These are phyloP conservation scores for Helicolenus hilgendorfi DNA, from an alignment of 2,797 vertebrate genomes.

Conservation along the genomic window DNA sequence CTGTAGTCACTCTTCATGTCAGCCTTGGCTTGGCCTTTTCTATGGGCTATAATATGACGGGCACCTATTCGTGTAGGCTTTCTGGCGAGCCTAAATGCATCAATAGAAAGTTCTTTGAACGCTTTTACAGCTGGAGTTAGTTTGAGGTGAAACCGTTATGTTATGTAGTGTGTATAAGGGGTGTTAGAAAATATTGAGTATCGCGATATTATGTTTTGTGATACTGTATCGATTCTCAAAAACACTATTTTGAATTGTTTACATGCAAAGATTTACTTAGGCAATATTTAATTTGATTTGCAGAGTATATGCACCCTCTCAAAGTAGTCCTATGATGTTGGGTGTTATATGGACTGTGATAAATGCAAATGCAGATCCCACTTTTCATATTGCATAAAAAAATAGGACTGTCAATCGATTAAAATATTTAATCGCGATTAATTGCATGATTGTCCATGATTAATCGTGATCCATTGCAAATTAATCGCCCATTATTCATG, in stretches of 20 bases:
- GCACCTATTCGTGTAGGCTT: conserved; percentile 5
- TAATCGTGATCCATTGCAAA: background rate
- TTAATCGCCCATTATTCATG: background rate
- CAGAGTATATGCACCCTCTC: background rate
- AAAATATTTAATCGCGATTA: too few relatives aligned
- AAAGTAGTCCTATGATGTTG: too few relatives aligned
- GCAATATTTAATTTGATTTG: background rate
- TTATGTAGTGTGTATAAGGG: background rate
- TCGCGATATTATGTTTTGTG: background rate
- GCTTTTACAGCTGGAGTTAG: background rate
- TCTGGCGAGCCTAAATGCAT: conserved; percentile 12
- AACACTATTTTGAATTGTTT: too few relatives aligned
- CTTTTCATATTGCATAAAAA: too few relatives aligned
- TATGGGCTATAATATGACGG: conserved; percentile 29
- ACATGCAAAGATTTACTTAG: background rate
- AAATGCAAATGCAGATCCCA: too few relatives aligned
- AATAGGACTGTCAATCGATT: too few relatives aligned
- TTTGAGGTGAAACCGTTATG: background rate
- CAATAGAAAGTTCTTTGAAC: conserved; percentile 4
- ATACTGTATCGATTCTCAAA: background rate
- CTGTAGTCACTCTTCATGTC: conserved; percentile 26
- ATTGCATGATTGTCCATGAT: background rate
- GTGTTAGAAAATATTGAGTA: background rate
- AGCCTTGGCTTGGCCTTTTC: conserved; percentile 56
- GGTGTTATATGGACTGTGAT: background rate